Evolutionary conservation across 2,888 invertebrate genomes (phyloP).

Genomic region (Drosophila prolongata): DNA sequence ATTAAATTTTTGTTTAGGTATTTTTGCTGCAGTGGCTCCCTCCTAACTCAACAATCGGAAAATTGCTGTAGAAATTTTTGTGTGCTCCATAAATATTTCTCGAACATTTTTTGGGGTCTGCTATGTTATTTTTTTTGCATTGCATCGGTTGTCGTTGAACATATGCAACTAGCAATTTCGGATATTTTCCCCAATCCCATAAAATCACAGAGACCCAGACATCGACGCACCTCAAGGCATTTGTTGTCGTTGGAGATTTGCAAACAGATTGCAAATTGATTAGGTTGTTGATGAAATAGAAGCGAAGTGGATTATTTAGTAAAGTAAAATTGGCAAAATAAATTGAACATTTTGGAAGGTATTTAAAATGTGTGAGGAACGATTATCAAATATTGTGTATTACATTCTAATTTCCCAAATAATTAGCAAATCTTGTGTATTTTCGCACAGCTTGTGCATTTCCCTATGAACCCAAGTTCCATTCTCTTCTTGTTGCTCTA

Average conservation of each 20-base stretch:
- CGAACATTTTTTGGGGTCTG: conserved; percentile 22
- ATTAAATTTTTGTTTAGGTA: conserved; percentile 47
- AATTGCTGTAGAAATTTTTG: conserved; percentile 32
- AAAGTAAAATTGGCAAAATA: not conserved
- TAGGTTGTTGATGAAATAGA: conserved; percentile 12
- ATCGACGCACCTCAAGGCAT: conserved; percentile 40
- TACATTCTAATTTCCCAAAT: too few species aligned
- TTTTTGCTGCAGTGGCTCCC: conserved; percentile 20
- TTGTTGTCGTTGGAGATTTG: conserved; percentile 22
- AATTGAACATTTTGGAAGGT: not conserved
- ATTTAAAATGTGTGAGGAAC: not conserved
- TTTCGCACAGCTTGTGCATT: not conserved
- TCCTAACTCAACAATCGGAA: conserved; percentile 37
- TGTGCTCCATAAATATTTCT: conserved; percentile 45
- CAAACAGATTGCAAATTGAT: conserved; percentile 29
- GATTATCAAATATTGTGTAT: not conserved
- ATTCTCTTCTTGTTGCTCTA: not conserved
- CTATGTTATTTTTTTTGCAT: not conserved
- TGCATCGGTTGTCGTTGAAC: conserved; percentile 41
- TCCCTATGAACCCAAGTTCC: not conserved
- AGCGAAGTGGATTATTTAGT: conserved; percentile 2
- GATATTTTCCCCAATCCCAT: conserved; percentile 9
- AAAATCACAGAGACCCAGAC: conserved; percentile 15
- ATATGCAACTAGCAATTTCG: conserved; percentile 45
- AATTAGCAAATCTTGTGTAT: not conserved